Evolutionary conservation across 2,113 vertebrate species (phyloP), one percentile per base, ranked within the genome.

Genomic region (Porphyrio hochstetteri): DNA sequence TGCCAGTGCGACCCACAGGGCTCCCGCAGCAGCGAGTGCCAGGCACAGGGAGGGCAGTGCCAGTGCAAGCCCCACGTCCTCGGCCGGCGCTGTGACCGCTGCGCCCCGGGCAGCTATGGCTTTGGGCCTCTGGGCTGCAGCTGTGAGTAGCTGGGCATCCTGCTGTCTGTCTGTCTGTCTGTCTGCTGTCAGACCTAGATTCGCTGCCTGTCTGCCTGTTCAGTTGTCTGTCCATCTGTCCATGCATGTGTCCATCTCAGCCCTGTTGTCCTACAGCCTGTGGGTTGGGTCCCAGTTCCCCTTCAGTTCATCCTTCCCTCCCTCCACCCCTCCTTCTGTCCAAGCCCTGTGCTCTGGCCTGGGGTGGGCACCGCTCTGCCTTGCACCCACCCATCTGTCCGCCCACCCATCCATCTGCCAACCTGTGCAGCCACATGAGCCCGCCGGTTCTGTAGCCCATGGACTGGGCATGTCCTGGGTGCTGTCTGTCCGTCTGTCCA

Each of bases 1-100:
- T 99, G 99, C 94, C 96, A 98, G 82, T 99, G 98, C 70, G 97
- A 99, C 93, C 98, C 96, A 2, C 98, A 99, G 96, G 98, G 98
- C 57, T 99, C 98, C 40, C 96, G 98, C 94, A 99, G 97, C 82
- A 97, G 98, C 0, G 98, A 99, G 83, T 99, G 99, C 87, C 89
- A 98, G 18, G 97, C 69, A 31, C 97, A 99, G 9, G 98, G 98
- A 10, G 98, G 98, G n/a, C 98, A 99, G 92, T 99, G 98, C 17
- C 97, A 86, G 25, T 99, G 98, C 95, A 98, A 98, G 94, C 95
- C 98, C 52, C 98, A 99, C 0, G 97, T 99, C 79, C 96, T 98
- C 9, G 98, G 98, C 59, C 98, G 80, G 7, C 98, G 95, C 67
- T 99, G 98, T 4, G 97, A 99, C 95, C 98, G 46, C 88, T 99